Evolutionary conservation across 1,140 invertebrate genomes (phyloP).

Genomic region (Euwallacea similis): DNA sequence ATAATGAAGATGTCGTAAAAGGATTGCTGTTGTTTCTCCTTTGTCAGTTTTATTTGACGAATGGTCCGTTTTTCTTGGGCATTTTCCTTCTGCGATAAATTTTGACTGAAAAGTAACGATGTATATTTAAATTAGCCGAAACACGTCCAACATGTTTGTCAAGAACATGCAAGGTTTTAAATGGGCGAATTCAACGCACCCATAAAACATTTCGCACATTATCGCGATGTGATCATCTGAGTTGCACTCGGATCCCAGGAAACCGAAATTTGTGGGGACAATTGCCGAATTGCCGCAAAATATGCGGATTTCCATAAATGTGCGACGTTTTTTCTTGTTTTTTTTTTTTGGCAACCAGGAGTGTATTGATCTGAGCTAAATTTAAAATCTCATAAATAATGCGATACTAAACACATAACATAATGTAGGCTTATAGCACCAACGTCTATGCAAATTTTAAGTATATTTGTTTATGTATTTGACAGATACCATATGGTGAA

Average conservation of each 20-base stretch:
- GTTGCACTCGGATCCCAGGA: not conserved
- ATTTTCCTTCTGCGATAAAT: not conserved
- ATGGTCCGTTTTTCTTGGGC: not conserved
- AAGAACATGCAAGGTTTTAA: not conserved
- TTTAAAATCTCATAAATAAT: not conserved
- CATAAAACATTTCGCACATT: conserved; percentile 18
- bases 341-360: not conserved
- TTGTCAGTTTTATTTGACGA: not conserved
- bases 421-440: not conserved
- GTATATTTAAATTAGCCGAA: not conserved
- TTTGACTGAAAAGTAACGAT: not conserved
- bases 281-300: not conserved
- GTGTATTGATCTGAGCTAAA: not conserved
- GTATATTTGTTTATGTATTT: not conserved
- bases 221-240: conserved; percentile 6
- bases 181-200: conserved; percentile 10
- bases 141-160: conserved; percentile 12
- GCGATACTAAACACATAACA: not conserved
- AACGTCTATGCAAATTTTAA: not conserved
- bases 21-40: conserved; percentile 13
- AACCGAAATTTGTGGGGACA: not conserved
- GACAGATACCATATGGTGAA: conserved; percentile 1
- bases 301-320: not conserved
- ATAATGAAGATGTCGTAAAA: conserved; percentile 15
- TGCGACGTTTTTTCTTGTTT: not conserved